Base-by-base conservation (phyloP, 2,113 vertebrate species). In the Lepisosteus oculatus region DNA sequence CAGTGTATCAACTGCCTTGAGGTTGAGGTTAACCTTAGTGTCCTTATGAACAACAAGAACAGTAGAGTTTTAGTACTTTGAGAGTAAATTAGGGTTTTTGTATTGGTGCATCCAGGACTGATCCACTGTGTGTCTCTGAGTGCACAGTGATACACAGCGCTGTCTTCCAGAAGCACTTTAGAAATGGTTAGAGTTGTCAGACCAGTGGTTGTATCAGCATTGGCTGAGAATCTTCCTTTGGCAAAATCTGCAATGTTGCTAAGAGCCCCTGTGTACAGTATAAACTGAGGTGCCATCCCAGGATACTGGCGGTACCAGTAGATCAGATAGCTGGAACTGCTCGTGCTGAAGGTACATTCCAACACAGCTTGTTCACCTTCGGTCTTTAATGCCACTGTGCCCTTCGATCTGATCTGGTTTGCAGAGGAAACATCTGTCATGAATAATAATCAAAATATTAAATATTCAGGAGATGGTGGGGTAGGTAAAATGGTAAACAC, bases 271-370 rank as follows among this genome's bases (percentile, higher is more conserved):
- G 7, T 59, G 3, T 11, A 59, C 56, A 59, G 12, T 59, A 59
- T 59, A 59, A 59, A 59, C 56, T 59, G 56, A 59, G 56, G 56
- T 12, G 56, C 56, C 13, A 3, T 59, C 6, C 56, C 56, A n/a
- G 56, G 56, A 59, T 59, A 59, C 56, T 59, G 56, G 56, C 56
- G 56, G 56, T 59, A 59, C 56, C 56, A 59, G 56, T 59, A 12
- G 6, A 59, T 12, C 8, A 4, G 13, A n/a, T 59, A 59, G 11
- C 56, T 13, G 12, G 56, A 14, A 12, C 56, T 59, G 56, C 56
- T 59, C 13, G 56, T 59, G 56, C 56, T 59, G 56, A 59, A 59
- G 56, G 56, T 2, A 3, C 56, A 59, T 59, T 59, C 56, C 56
- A 59, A 12, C 13, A 12, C 13, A 59, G 56, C 56, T 12, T 12